phyloP scores from a whole-genome alignment of 1,140 invertebrate species.

The Halictus rubicundus region DNA sequence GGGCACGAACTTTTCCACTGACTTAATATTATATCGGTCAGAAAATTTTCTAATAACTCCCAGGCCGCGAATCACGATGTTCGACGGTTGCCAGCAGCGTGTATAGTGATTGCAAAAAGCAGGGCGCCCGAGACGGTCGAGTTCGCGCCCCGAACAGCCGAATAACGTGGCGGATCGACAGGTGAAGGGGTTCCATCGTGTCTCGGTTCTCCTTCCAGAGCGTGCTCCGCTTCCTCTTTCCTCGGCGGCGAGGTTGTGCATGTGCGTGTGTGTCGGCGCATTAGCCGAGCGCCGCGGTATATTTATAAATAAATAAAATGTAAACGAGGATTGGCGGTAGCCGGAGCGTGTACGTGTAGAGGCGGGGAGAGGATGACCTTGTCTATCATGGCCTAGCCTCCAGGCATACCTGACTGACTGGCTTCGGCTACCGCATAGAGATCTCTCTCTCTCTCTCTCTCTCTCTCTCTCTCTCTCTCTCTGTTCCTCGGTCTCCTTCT shows the following conservation, averaged over 20 bases:
- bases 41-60: too few relatives aligned
- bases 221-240: conserved; percentile 15
- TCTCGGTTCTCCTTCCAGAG: conserved; percentile 11
- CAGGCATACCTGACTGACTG: conserved; percentile 79
- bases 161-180: conserved; percentile 33
- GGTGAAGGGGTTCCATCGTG: conserved; percentile 44
- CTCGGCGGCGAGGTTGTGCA: not conserved
- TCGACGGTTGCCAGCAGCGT: too few relatives aligned
- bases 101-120: too few relatives aligned
- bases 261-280: conserved; percentile 14
- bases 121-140: not conserved
- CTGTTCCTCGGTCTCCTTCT: conserved; percentile 9
- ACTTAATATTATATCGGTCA: too few relatives aligned
- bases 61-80: too few relatives aligned
- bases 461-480: conserved; percentile 24
- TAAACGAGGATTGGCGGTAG: conserved; percentile 64
- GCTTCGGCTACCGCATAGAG: conserved; percentile 78
- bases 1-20: too few relatives aligned
- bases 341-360: conserved; percentile 42
- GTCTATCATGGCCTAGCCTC: conserved; percentile 80
- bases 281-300: conserved; percentile 55
- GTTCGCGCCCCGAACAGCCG: conserved; percentile 33
- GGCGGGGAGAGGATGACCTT: conserved; percentile 79
- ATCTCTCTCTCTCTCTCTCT: conserved; percentile 51
- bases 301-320: conserved; percentile 74